Conservation (phyloP, 2,888 invertebrate species). For the Clostera curtula region DNA sequence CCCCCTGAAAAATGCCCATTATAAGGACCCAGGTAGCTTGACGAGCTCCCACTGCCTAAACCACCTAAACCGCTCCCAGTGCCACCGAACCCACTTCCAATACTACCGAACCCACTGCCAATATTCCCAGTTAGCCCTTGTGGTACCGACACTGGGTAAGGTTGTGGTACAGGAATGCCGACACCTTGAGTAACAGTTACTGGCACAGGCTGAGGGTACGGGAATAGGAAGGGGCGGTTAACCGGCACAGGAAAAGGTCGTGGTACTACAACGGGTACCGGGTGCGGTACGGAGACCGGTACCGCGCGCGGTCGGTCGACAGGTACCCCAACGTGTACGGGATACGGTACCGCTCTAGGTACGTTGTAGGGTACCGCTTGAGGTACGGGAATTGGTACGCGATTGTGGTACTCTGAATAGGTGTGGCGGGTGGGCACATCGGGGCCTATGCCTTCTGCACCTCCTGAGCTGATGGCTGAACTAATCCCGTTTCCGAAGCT, state of each 20-base stretch:
- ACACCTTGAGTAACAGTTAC: slow-evolving; percentile 68
- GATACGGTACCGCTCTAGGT: slow-evolving; percentile 60
- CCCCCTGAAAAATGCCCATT: too few species aligned
- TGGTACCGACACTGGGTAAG: slow-evolving; percentile 58
- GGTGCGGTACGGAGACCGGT: slow-evolving; percentile 61
- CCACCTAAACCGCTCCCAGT: slow-evolving; percentile 8
- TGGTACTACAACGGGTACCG: slow-evolving; percentile 62
- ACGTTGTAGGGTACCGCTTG: slow-evolving; percentile 56
- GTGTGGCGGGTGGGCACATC: slow-evolving; percentile 50
- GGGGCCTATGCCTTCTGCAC: slow-evolving; percentile 2
- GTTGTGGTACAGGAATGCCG: slow-evolving; percentile 70
- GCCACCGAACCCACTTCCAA: slow-evolving; percentile 10
- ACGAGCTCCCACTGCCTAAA: slow-evolving; percentile 1
- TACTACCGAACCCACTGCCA: slow-evolving; percentile 1
- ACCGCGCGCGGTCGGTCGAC: slow-evolving; percentile 64
- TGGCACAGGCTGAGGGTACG: slow-evolving; percentile 70
- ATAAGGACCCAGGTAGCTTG: too few species aligned
- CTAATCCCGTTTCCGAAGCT: not conserved
- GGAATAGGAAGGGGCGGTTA: slow-evolving; percentile 72
- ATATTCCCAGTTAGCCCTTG: too few species aligned
- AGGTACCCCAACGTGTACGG: slow-evolving; percentile 67
- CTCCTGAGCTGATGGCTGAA: not conserved
- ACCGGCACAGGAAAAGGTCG: slow-evolving; percentile 63
- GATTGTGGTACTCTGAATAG: slow-evolving; percentile 59
- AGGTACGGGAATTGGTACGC: slow-evolving; percentile 69